A percentile compares a stretch with the other conserved stretches of the same genome.
Conservation (phyloP, 2,888 invertebrate genomes). For the Kuschelorhynchus macadamiae region DNA sequence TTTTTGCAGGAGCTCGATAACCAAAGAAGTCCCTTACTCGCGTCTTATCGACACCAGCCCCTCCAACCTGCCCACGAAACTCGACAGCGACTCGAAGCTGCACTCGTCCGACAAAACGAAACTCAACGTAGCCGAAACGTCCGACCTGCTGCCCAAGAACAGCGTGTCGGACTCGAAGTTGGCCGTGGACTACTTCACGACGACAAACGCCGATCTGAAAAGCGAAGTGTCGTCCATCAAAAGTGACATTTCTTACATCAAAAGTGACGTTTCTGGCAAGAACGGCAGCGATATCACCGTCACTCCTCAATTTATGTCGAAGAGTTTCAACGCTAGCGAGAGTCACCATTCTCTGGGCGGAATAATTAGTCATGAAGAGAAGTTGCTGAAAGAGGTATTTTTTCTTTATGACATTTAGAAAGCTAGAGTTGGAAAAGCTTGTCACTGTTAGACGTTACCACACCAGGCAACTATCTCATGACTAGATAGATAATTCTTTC, state of each 20-base stretch:
- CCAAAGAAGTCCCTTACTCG: constrained; percentile 83
- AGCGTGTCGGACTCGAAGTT: constrained; percentile 89
- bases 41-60: constrained; percentile 80
- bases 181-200: constrained; percentile 81
- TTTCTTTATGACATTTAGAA: constrained; percentile 7
- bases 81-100: constrained; percentile 80
- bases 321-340: constrained; percentile 75
- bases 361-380: constrained; percentile 74
- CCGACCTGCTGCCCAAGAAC: constrained; percentile 78
- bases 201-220: constrained; percentile 56
- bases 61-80: constrained; percentile 70
- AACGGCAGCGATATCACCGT: constrained; percentile 54
- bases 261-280: constrained; percentile 2
- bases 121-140: constrained; percentile 66
- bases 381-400: constrained; percentile 73
- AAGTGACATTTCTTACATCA: constrained; percentile 48
- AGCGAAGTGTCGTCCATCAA: constrained; percentile 47
- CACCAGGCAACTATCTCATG: neutral
- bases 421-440: neutral
- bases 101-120: constrained; percentile 73
- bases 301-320: constrained; percentile 69
- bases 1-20: constrained; percentile 58
- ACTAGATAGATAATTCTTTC: neutral
- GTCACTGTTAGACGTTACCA: too few relatives aligned
- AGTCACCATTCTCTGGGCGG: constrained; percentile 78